A percentile compares a stretch with the other conserved stretches of the same genome.
These are phyloP conservation scores for Avahi laniger DNA, from an alignment of 2,797 vertebrate species.

Conservation along the genomic window DNA sequence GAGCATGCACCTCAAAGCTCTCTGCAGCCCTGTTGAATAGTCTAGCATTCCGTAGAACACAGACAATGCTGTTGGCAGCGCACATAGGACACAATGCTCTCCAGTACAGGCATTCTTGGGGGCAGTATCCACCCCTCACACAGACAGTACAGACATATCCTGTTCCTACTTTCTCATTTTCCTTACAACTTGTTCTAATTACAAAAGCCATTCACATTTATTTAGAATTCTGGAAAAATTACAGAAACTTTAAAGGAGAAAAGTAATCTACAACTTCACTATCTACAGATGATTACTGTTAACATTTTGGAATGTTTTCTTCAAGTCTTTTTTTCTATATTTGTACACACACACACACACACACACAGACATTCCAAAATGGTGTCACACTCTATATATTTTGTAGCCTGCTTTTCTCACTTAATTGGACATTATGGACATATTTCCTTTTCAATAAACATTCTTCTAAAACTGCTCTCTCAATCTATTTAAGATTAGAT, in stretches of 20 bases:
- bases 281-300: not conserved
- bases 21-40: not conserved
- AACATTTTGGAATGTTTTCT: not conserved
- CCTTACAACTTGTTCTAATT: slow-evolving; percentile 31
- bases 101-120: not conserved
- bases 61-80: not conserved
- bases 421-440: not conserved
- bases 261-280: not conserved
- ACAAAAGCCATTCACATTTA: not conserved
- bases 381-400: not conserved
- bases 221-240: slow-evolving; percentile 22
- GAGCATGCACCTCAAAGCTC: not conserved
- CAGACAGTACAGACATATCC: not conserved
- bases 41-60: not conserved
- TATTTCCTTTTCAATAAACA: slow-evolving; percentile 38
- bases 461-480: slow-evolving; percentile 2
- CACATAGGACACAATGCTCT: not conserved
- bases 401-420: slow-evolving; percentile 31
- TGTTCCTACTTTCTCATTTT: not conserved
- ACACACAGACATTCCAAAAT: not conserved
- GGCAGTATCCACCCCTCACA: not conserved
- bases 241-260: not conserved
- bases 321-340: not conserved
- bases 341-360: not conserved
- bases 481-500: slow-evolving; percentile 24